These are phyloP conservation scores for Limnephilus auricula DNA, from an alignment of 2,888 invertebrate species.

Conservation along the genomic window DNA sequence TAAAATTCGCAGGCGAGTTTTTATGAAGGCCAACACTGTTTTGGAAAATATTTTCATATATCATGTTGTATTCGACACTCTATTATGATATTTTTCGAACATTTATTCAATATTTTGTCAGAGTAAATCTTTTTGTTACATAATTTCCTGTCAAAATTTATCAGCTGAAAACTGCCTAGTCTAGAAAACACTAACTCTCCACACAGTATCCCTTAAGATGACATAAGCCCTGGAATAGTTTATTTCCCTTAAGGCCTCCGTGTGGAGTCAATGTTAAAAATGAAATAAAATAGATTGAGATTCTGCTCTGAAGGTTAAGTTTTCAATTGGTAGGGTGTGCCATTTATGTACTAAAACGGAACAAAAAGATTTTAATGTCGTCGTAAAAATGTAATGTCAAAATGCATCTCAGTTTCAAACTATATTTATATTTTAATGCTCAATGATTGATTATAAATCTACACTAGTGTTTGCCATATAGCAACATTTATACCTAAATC, in stretches of 20 bases:
- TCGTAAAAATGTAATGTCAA: not conserved
- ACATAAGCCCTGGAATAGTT: too few relatives aligned
- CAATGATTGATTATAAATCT: not conserved
- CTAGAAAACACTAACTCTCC: not conserved
- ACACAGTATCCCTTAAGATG: not conserved
- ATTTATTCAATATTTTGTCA: not conserved
- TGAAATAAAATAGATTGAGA: not conserved
- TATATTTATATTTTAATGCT: not conserved
- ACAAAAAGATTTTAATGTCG: not conserved
- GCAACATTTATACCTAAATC: not conserved
- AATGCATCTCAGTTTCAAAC: not conserved
- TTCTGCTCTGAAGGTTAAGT: not conserved
- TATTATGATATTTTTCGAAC: not conserved
- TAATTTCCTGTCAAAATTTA: not conserved
- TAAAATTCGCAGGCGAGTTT: not conserved
- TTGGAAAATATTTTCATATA: not conserved
- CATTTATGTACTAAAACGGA: too few relatives aligned
- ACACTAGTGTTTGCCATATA: not conserved
- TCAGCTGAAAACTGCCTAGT: too few relatives aligned
- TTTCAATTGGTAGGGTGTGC: too few relatives aligned
- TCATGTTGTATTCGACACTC: not conserved
- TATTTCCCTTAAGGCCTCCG: too few relatives aligned
- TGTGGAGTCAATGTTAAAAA: too few relatives aligned
- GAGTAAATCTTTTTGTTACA: not conserved
- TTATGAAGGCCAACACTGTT: not conserved